phyloP scores from a whole-genome alignment of 2,113 vertebrate species.

The Periophthalmus modestus region DNA sequence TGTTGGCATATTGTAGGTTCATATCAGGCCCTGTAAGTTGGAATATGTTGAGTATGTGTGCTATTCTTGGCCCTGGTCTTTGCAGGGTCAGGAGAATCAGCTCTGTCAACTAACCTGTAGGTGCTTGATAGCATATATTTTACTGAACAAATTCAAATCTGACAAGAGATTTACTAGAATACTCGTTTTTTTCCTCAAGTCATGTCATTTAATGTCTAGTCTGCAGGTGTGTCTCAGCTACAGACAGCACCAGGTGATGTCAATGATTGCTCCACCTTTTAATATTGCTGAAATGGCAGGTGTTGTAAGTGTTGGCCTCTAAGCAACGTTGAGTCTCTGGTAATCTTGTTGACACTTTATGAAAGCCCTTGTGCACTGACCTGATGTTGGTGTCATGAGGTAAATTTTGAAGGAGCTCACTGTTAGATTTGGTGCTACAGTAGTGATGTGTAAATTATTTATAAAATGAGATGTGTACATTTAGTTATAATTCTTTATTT shows the following conservation, averaged over 20 bases:
- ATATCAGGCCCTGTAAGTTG: slow-evolving; percentile 16
- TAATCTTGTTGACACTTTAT: not conserved
- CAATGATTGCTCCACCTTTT: not conserved
- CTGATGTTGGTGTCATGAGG: not conserved
- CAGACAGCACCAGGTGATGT: slow-evolving; percentile 17
- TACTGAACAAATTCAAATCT: not conserved
- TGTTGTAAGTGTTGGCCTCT: not conserved
- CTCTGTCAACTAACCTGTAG: not conserved
- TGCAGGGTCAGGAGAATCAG: slow-evolving; percentile 49
- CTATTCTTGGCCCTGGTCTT: slow-evolving; percentile 53
- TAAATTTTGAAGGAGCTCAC: not conserved
- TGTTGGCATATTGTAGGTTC: not conserved
- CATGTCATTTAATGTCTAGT: not conserved
- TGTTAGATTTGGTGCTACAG: not conserved
- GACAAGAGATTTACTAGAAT: not conserved
- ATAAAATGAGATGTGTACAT: not conserved
- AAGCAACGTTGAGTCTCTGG: not conserved
- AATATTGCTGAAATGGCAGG: not conserved
- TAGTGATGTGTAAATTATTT: not conserved
- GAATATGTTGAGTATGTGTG: slow-evolving; percentile 35
- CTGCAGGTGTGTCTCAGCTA: slow-evolving; percentile 7
- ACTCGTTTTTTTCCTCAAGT: not conserved
- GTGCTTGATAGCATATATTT: not conserved
- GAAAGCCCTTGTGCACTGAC: not conserved
- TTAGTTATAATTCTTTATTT: not conserved